Percentiles rank a stretch among this genome's conserved stretches.
Conservation (phyloP, 2,797 vertebrate species). For the Forpus xanthops region DNA sequence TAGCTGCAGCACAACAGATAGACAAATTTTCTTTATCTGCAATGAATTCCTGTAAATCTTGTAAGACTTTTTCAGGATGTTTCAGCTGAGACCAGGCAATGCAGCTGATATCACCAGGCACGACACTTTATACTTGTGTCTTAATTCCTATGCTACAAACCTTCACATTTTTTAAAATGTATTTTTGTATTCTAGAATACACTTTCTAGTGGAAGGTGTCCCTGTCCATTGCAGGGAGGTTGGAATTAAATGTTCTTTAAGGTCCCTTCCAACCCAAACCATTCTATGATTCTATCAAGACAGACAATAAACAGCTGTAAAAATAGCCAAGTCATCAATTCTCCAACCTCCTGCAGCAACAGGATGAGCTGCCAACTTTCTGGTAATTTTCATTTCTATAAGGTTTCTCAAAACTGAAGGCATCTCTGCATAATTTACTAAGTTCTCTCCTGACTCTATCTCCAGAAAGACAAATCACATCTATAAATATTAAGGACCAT, state of each 20-base stretch:
- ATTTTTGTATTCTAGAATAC: background rate
- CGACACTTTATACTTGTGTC: background rate
- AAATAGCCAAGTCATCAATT: background rate
- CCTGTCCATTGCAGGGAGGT: background rate
- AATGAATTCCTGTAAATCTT: background rate
- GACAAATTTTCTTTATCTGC: background rate
- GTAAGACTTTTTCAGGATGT: background rate
- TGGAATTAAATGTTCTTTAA: background rate
- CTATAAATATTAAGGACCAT: background rate
- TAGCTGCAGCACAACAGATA: background rate
- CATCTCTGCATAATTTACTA: background rate
- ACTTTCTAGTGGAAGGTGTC: background rate
- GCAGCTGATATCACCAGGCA: background rate
- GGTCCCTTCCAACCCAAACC: background rate
- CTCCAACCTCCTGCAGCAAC: background rate
- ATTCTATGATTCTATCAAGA: background rate
- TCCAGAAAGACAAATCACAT: background rate
- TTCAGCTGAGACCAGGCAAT: background rate
- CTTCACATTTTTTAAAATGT: background rate
- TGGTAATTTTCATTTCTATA: background rate
- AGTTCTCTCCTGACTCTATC: background rate
- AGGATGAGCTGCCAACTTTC: background rate
- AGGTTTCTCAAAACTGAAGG: background rate
- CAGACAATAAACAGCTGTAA: background rate
- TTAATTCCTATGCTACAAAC: background rate